These are phyloP conservation scores for Noctilio leporinus DNA, from an alignment of 2,113 vertebrate species.

Conservation along the genomic window DNA sequence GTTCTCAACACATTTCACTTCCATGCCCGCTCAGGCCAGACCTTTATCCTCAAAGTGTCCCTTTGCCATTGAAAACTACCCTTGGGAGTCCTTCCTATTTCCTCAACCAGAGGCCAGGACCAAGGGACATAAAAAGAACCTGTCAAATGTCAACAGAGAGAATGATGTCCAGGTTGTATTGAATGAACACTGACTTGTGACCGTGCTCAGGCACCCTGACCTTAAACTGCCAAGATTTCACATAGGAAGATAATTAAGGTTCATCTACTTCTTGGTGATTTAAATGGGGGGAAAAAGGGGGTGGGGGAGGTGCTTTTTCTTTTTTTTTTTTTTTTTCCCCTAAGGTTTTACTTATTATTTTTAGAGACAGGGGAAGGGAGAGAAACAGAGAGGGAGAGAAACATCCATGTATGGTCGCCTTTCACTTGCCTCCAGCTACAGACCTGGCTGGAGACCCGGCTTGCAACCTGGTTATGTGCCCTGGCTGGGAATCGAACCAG, in stretches of 20 bases:
- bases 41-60: no score
- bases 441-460: no score
- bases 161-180: neutral
- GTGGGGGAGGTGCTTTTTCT: neutral
- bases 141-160: neutral
- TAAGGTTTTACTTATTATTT: no score
- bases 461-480: no score
- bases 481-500: no score
- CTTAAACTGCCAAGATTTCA: neutral
- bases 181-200: neutral
- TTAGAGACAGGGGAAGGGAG: no score
- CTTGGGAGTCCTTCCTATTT: neutral
- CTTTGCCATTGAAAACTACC: neutral
- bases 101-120: neutral
- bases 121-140: neutral
- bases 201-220: neutral
- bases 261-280: neutral
- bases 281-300: neutral
- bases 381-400: no score
- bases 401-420: no score
- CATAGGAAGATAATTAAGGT: neutral
- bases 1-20: neutral
- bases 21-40: neutral
- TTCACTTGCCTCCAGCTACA: no score
- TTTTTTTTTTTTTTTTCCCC: no score